Base-by-base conservation (phyloP, 2,888 invertebrate species). In the Smittia aterrima region DNA sequence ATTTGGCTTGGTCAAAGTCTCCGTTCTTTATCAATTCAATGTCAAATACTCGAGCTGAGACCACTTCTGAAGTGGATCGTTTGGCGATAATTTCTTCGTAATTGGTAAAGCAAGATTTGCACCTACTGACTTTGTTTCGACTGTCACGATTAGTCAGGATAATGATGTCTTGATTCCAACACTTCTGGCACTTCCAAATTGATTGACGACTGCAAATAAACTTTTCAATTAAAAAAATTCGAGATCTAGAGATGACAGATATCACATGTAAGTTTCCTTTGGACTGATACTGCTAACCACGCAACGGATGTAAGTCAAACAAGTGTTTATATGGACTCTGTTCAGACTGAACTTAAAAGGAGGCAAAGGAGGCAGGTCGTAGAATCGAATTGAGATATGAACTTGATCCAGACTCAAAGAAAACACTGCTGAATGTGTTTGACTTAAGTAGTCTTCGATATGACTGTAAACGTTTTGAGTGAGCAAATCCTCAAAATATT, bases 111-210 rank as follows among this genome's bases (percentile, higher is more conserved):
- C 72, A 72, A 3, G 2, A 11, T 6, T 38, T 1, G 20, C 72
- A 72, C 38, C 40, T 72, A 1, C 11, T 16, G 1, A 38, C 11
- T 18, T 27, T 27, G 2, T 54, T 16, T 20, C 9, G 9, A 1
- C 3, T 6, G 9, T 20, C 13, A n/a, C 25, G 72, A 22, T 58
- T 22, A n/a, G 13, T 54, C 4, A 20, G n/a, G 22, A 62, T 38
- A 24, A 62, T 38, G n/a, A 27, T 6, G 4, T n/a, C n/a, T 20
- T 27, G 27, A 24, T n/a, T 40, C 7, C 9, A 24, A n/a, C 72
- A 72, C 3, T n/a, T 20, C 3, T 38, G 1, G 24, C 72, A 72
- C 38, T 72, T 62, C 72, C 72, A 72, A 72, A 32, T 7, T 9
- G 72, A 72, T 22, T 72, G 62, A 20, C 32, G 38, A 16, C 72